Percentiles rank a stretch among this genome's conserved stretches.
phyloP scores from a whole-genome alignment of 2,888 invertebrate genomes.

The Leptinotarsa peninsularis region DNA sequence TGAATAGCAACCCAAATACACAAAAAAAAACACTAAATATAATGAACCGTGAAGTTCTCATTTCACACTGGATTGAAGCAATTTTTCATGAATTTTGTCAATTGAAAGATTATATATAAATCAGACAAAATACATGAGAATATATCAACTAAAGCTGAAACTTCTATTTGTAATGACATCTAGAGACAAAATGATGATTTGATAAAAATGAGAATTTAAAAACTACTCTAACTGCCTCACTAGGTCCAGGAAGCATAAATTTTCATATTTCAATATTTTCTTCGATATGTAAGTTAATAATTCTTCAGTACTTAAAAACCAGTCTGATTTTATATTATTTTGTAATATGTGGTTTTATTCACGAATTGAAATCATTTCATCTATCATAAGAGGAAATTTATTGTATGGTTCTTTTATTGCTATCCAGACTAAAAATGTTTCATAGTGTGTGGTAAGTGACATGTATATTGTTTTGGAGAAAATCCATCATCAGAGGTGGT shows the following conservation, averaged over 20 bases:
- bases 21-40: not conserved
- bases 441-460: too few species aligned
- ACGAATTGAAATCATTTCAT: too few species aligned
- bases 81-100: not conserved
- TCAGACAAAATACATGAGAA: not conserved
- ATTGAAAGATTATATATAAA: not conserved
- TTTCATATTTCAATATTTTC: too few species aligned
- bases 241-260: not conserved
- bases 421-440: too few species aligned
- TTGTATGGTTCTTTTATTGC: too few species aligned
- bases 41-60: not conserved
- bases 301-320: too few species aligned
- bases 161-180: not conserved
- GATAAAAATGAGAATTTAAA: not conserved
- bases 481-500: too few species aligned
- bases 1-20: not conserved
- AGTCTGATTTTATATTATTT: too few species aligned
- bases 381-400: too few species aligned
- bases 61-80: not conserved
- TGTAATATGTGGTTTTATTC: too few species aligned
- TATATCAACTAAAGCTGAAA: not conserved
- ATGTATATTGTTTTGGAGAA: too few species aligned
- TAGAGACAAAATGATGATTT: constrained; percentile 5
- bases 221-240: not conserved
- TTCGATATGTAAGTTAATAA: too few species aligned